phyloP scores from a whole-genome alignment of 2,797 vertebrate genomes.

The Falco novaeseelandiae region DNA sequence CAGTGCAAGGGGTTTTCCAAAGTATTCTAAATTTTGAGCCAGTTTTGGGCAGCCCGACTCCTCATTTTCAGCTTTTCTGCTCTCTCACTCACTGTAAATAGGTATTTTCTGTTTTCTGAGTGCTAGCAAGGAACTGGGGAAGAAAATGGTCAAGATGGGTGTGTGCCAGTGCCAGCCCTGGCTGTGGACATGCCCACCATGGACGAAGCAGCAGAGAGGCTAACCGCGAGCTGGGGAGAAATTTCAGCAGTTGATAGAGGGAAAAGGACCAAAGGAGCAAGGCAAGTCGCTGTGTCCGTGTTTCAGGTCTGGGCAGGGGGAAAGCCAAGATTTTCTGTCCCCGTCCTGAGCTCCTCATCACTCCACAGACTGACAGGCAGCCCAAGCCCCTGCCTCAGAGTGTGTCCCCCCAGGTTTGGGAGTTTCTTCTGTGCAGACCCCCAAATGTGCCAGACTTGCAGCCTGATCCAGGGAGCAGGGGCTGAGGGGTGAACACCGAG shows the following conservation, averaged over 20 bases:
- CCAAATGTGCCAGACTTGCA: background rate
- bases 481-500: background rate
- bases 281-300: rapidly evolving
- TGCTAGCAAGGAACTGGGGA: background rate
- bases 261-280: background rate
- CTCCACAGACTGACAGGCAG: background rate
- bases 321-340: background rate
- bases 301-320: background rate
- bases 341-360: background rate
- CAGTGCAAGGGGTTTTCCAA: background rate
- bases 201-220: background rate
- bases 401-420: background rate
- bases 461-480: background rate
- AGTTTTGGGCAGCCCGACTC: background rate
- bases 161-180: background rate
- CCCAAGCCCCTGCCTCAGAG: background rate
- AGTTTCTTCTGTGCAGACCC: background rate
- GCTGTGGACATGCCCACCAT: rapidly evolving
- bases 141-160: background rate
- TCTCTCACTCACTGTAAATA: background rate
- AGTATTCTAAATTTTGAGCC: background rate
- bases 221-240: rapidly evolving
- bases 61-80: background rate
- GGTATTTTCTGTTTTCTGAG: background rate
- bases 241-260: background rate